Evolutionary conservation across 1,140 invertebrate genomes (phyloP), one percentile per base, ranked within the genome.

Genomic region (Nephila pilipes): DNA sequence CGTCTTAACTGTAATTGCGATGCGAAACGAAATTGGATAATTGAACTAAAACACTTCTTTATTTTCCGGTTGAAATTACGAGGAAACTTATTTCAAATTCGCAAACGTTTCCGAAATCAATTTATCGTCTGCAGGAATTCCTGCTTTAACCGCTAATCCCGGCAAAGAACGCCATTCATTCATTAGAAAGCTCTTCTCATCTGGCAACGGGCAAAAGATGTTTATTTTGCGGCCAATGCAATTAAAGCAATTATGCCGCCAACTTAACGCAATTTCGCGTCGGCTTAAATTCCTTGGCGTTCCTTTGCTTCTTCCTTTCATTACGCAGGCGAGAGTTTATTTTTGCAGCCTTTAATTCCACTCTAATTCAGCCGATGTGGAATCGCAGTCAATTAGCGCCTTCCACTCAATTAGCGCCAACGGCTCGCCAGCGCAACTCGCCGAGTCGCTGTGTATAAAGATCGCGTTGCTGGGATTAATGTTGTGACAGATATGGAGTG

Each of bases 211-310:
- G 29, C 46, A 36, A 58, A 75, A 60, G 85, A 93, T 93, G 91
- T 93, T 93, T 93, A 93, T 93, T 93, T 93, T 87, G 91, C 83
- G 91, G 87, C 55, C 55, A 93, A 93, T 93, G 91, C 91, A 93
- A 93, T 93, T 93, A 93, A 36, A 63, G 91, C 91, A 93, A 93
- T 93, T 93, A 93, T 87, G 63, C 83, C 85, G 85, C 83, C 91
- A 93, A 93, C 83, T 93, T 93, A 93, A 93, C 91, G 91, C 85
- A 93, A 93, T 93, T 93, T 93, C 83, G 90, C 36, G 90, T 92
- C 90, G 80, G 90, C 90, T 92, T 85, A 85, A 92, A 92, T 91
- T 92, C 90, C 81, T 92, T 81, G 65, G 90, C 81, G 29, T 92
- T 87, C 85, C 69, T 85, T 63, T 32, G 75, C 38, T 81, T 90